These are phyloP conservation scores for Climacteris rufus DNA, from an alignment of 2,113 vertebrate species.

Conservation along the genomic window DNA sequence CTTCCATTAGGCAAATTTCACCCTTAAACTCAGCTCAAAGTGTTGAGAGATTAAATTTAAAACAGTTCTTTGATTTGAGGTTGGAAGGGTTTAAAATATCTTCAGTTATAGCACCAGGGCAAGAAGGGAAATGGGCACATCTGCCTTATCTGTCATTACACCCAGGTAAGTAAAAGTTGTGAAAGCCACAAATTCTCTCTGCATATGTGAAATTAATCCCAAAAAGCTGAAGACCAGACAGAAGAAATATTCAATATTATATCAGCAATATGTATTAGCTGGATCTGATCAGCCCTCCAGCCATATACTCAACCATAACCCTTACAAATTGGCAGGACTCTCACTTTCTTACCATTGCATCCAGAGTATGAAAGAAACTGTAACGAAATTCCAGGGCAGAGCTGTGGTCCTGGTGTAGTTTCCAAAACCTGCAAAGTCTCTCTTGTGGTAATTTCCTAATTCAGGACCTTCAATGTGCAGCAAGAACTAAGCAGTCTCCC, in stretches of 20 bases:
- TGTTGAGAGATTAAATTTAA: not conserved
- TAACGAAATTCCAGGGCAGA: not conserved
- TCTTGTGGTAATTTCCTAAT: not conserved
- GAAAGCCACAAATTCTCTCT: not conserved
- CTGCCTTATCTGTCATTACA: not conserved
- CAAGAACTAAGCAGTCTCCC: not conserved
- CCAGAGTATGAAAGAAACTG: not conserved
- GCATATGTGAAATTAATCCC: not conserved
- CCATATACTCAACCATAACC: not conserved
- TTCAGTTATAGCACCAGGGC: not conserved
- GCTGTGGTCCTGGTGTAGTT: not conserved
- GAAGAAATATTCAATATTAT: not conserved
- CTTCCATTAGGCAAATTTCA: not conserved
- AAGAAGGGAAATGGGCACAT: not conserved
- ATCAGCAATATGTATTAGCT: not conserved
- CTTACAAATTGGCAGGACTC: not conserved
- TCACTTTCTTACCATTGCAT: not conserved
- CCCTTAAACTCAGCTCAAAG: not conserved
- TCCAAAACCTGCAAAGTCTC: not conserved
- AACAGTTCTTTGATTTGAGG: not conserved
- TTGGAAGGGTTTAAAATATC: not conserved
- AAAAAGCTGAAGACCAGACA: not conserved
- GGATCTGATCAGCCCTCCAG: not conserved
- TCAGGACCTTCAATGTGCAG: not conserved
- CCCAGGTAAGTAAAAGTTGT: not conserved